Base-by-base conservation (phyloP, 2,113 vertebrate genomes). In the Brachyhypopomus gauderio region DNA sequence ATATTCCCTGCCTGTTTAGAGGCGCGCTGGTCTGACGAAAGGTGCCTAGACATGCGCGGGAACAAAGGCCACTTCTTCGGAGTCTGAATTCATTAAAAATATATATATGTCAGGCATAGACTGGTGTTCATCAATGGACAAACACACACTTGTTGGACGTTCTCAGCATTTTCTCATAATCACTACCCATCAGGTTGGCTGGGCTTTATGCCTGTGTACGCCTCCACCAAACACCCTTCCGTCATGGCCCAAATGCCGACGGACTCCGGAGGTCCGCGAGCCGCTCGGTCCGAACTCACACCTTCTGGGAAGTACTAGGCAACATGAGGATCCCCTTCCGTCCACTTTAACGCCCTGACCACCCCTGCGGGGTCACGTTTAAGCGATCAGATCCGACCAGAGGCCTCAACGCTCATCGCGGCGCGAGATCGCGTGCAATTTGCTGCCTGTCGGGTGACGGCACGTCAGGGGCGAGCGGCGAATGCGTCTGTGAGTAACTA, bases 341-440 rank as follows among this genome's bases (percentile, higher is more conserved):
- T 67, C 84, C 86, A 83, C 78, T 58, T 81, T 91, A 91, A 92
- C 85, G 30, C 30, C 88, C 89, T 91, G 90, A 93, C 80, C 23
- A 27, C 72, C 81, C 27, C 34, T 85, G 91, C 92, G 91, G 85
- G 82, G 87, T 85, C 72, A 72, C 77, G 87, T 79, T 69, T 87
- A 80, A 80, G 79, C 81, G 75, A 3, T 52, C 74, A 87, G 81
- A 86, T 83, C 85, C 86, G 79, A 91, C 90, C 88, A 83, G 38
- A 84, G 4, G 1, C 66, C 83, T 83, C 78, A 76, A 58, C 83
- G 88, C 76, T 22, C 78, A 19, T 64, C n/a, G 34, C 59, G 66
- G 0, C 30, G 22, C n/a, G 67, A 72, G 87, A 59, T 83, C 88
- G 0, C 48, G 17, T 60, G 70, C 75, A 83, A 90, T 90, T 82